Base-by-base conservation (phyloP, 2,797 vertebrate species). In the Gallirallus australis region DNA sequence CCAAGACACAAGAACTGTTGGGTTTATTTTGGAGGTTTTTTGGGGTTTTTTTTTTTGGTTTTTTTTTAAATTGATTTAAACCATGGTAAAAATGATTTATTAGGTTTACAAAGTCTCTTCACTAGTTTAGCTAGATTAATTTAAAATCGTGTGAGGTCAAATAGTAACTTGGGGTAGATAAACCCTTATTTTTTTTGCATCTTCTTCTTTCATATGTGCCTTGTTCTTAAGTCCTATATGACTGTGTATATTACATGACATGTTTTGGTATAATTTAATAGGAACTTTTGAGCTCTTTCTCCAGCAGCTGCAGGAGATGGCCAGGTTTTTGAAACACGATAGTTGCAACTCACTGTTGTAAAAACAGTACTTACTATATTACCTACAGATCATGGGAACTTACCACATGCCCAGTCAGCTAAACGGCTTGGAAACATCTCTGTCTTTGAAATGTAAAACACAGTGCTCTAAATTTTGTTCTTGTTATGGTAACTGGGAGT, bases 81-180 rank as follows among this genome's bases (percentile, higher is more conserved):
- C 70, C 60, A 23, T 0, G 0, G 77, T 79, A 82, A 93, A 95
- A 90, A 66, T 66, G 59, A 64, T 95, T 94, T 84, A 89, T 84
- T 40, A 86, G 82, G 70, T 89, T 95, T 96, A 89, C 59, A 77
- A 56, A 89, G 42, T 76, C 47, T 90, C 94, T 90, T 42, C 70
- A 37, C 86, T 70, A 89, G 90, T 96, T 95, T 90, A 72, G 68
- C 73, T 79, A 86, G 90, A 90, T 85, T 94, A 89, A 94, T 89
- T 96, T 94, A 50, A 96, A 94, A 79, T 53, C 63, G 63, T 14
- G 53, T 48, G 42, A 92, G 92, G 57, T 93, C 83, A 89, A 93
- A 82, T 71, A 90, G 47, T 53, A 84, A 19, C 45, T 89, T 28
- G 15, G 48, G 75, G 35, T 73, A 91, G 70, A 84, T 84, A 92